A percentile compares a stretch with the other conserved stretches of the same genome.
Evolutionary conservation across 2,797 vertebrate species (phyloP).

Genomic region (Acrocephalus scirpaceus): DNA sequence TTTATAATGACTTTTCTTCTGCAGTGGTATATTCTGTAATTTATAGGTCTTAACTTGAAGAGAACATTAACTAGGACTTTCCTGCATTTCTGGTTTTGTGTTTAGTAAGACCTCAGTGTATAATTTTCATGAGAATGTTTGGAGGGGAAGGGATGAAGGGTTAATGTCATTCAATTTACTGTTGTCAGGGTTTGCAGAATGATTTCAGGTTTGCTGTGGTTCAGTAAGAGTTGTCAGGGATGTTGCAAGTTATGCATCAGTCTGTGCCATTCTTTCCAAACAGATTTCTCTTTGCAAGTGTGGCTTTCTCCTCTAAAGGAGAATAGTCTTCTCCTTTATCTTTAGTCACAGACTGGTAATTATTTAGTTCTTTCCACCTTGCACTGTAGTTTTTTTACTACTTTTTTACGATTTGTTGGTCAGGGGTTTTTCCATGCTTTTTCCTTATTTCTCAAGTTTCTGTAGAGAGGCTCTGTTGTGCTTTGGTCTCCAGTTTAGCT

Average conservation of each 20-base stretch:
- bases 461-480: neutral
- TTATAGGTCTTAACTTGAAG: neutral
- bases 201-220: neutral
- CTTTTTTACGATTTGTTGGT: neutral
- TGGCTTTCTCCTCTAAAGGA: neutral
- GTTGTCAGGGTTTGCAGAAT: neutral
- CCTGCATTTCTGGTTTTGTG: neutral
- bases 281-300: neutral
- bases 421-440: neutral
- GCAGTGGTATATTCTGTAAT: neutral
- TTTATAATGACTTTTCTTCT: neutral
- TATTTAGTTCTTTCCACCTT: neutral
- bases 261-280: neutral
- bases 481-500: neutral
- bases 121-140: neutral
- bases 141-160: neutral
- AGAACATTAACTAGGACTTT: neutral
- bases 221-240: neutral
- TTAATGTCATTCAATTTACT: neutral
- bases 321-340: neutral
- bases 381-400: neutral
- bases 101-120: neutral
- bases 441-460: neutral
- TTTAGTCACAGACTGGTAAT: neutral
- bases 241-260: neutral